phyloP scores from a whole-genome alignment of 2,113 vertebrate species.

The Zosterops hypoxanthus region DNA sequence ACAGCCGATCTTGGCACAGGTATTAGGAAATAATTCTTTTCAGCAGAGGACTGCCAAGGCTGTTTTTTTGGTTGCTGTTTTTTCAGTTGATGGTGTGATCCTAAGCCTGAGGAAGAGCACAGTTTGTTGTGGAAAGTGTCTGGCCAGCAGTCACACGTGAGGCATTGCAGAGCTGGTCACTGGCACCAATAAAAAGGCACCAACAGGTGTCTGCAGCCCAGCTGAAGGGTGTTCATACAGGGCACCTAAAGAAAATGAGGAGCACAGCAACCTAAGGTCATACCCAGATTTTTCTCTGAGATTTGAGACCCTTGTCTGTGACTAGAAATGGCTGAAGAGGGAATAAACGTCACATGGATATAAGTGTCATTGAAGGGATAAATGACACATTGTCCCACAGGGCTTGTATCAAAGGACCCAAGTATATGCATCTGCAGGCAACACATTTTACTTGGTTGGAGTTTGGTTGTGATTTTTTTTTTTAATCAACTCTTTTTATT shows the following conservation, averaged over 20 bases:
- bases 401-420: not conserved
- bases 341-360: not conserved
- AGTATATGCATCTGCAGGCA: not conserved
- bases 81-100: not conserved
- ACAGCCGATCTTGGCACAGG: not conserved
- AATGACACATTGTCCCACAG: not conserved
- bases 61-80: not conserved
- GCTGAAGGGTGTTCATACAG: not conserved
- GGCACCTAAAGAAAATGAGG: not conserved
- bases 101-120: not conserved
- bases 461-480: not conserved
- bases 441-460: not conserved
- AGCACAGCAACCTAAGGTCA: not conserved
- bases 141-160: rapidly evolving
- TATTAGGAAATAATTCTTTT: not conserved
- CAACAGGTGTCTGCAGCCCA: not conserved
- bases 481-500: not conserved
- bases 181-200: not conserved
- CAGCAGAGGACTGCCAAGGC: not conserved
- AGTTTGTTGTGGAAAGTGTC: not conserved
- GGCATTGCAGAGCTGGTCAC: not conserved
- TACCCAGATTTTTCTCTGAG: not conserved
- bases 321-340: not conserved
- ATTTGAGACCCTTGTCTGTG: not conserved
- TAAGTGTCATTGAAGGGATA: rapidly evolving